Conservation (phyloP, 2,797 vertebrate species). For the Enteromius unitaeniatus region DNA sequence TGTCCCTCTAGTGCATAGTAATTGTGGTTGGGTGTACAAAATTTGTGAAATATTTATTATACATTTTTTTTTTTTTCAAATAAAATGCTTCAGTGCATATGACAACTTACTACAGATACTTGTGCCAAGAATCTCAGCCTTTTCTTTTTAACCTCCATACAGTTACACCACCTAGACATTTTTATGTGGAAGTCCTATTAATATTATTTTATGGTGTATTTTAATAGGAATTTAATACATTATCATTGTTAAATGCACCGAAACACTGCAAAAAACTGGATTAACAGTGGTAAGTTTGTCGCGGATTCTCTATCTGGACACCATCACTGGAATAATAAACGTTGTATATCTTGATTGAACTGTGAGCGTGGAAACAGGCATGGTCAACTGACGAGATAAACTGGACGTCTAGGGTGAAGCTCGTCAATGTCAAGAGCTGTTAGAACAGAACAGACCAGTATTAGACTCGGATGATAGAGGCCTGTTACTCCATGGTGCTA, state of each 20-base stretch:
- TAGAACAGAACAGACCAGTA: constrained; percentile 70
- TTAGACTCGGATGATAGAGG: constrained; percentile 76
- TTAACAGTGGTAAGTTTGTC: background rate
- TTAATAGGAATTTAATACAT: background rate
- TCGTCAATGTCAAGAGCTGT: constrained; percentile 60
- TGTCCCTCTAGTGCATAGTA: too few species aligned
- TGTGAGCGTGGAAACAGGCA: constrained; percentile 67
- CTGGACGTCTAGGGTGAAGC: constrained; percentile 70
- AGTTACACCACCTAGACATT: background rate
- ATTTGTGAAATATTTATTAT: background rate
- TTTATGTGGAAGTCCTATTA: background rate
- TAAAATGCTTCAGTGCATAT: background rate
- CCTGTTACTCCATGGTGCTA: constrained; percentile 79
- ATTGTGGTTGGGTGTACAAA: background rate
- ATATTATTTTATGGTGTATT: background rate
- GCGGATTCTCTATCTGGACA: constrained; percentile 53
- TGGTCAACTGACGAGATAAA: constrained; percentile 67
- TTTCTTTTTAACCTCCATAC: background rate
- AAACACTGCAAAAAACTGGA: background rate
- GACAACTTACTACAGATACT: background rate
- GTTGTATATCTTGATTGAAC: constrained; percentile 79
- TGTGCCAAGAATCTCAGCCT: background rate
- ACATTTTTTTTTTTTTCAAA: background rate
- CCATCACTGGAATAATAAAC: constrained; percentile 75
- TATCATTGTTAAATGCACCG: background rate